Evolutionary conservation across 2,888 invertebrate genomes (phyloP).

Genomic region (Fragum sueziense): DNA sequence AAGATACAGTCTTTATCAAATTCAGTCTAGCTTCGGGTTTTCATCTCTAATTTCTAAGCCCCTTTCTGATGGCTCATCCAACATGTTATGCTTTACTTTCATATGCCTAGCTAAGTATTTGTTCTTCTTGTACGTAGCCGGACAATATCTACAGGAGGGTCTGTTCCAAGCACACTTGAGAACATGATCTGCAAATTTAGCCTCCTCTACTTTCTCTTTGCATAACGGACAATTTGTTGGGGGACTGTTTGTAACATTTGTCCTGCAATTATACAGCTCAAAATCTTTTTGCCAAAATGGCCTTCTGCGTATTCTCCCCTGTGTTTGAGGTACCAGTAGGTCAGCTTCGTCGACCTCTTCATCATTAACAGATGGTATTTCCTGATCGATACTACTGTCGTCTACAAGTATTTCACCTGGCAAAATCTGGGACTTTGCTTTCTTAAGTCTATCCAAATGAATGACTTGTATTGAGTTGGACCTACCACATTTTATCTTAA

Average conservation of each 20-base stretch:
- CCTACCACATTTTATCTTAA: constrained; percentile 43
- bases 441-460: constrained; percentile 19
- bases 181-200: too few relatives aligned
- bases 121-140: background rate
- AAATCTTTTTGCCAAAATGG: background rate
- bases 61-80: background rate
- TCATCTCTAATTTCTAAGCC: too few relatives aligned
- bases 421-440: background rate
- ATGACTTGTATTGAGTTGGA: constrained; percentile 22
- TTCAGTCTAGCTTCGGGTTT: too few relatives aligned
- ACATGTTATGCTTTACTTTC: background rate
- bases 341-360: background rate
- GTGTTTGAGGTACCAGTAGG: background rate
- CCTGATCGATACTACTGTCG: background rate
- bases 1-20: too few relatives aligned
- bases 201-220: too few relatives aligned
- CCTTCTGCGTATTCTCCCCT: background rate
- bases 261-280: background rate
- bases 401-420: background rate
- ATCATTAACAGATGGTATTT: background rate
- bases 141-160: background rate
- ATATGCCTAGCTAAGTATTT: background rate
- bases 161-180: too few relatives aligned
- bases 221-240: too few relatives aligned
- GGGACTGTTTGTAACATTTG: background rate